Evolutionary conservation across 2,113 vertebrate species (phyloP), one percentile per base, ranked within the genome.

Genomic region (Herpetotheres cachinnans): DNA sequence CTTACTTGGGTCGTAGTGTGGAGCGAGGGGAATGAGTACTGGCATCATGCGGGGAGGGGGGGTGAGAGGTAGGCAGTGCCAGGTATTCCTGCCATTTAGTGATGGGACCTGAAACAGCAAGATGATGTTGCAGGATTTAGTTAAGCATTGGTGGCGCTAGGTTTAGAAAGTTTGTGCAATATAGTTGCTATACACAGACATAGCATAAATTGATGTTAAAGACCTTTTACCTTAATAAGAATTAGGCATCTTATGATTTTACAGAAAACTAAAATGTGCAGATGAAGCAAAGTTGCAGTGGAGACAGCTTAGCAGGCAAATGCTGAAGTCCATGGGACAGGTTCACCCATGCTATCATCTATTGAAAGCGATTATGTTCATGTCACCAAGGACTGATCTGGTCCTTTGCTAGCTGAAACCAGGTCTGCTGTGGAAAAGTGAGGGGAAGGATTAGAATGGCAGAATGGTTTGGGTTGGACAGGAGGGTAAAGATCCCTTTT

Each of bases 1-100:
- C 79, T 61, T 16, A 8, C 22, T 11, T 9, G 73, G 34, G 49
- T 74, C 44, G 2, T 10, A 14, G 44, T 17, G n/a, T 44, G 71
- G 47, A 49, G 80, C 42, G 24, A 11, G 20, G 42, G 61, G 49
- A 54, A 11, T 27, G 79, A 76, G 62, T 7, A 25, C 5, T 49
- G 32, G 79, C 9, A 1, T 46, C 24, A 12, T 1, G 26, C 34
- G 2, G 36, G 29, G 46, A n/a, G 46, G 40, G 40, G 4, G 1
- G 2, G 6, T 19, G 86, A 13, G 80, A 10, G 47, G 62, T 3
- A 6, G 58, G 79, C 69, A 46, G 54, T 40, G 67, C 42, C 78
- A 30, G 77, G 4, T 25, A 1, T 10, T 56, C 13, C 67, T 56
- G 46, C 19, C 10, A 1, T 42, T n/a, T 11, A 50, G 44, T 3